phyloP scores from a whole-genome alignment of 2,113 vertebrate species.

The Psettodes erumei region DNA sequence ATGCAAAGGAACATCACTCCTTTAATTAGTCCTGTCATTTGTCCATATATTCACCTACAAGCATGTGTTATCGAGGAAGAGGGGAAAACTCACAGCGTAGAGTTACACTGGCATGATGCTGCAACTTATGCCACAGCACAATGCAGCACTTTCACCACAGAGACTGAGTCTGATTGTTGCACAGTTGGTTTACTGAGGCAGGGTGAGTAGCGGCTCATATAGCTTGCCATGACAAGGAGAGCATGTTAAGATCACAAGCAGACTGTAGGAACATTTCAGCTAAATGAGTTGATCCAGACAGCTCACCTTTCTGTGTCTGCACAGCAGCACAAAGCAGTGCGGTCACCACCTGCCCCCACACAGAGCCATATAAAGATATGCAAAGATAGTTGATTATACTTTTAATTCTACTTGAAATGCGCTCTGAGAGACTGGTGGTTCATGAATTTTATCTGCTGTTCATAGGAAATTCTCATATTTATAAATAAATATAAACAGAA shows the following conservation, averaged over 20 bases:
- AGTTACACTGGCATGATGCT: slow-evolving; percentile 8
- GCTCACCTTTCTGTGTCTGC: slow-evolving; percentile 27
- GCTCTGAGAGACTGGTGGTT: slow-evolving; percentile 36
- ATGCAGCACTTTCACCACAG: slow-evolving; percentile 17
- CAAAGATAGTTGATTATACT: slow-evolving; percentile 37
- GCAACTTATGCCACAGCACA: background rate
- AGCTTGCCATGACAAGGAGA: slow-evolving; percentile 36
- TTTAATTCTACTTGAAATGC: slow-evolving; percentile 34
- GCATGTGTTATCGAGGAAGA: background rate
- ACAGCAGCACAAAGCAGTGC: slow-evolving; percentile 16
- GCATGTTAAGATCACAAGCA: slow-evolving; percentile 27
- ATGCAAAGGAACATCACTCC: slow-evolving; percentile 67
- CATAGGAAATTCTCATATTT: slow-evolving; percentile 12
- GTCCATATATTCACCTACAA: slow-evolving; percentile 11
- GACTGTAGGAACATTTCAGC: slow-evolving; percentile 35
- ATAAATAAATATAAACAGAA: slow-evolving; percentile 26
- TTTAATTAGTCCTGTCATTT: slow-evolving; percentile 56
- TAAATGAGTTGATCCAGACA: slow-evolving; percentile 44
- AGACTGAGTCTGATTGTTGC: too few species aligned
- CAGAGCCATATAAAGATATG: slow-evolving; percentile 12
- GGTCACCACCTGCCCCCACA: slow-evolving; percentile 51
- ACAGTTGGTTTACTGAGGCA: too few species aligned
- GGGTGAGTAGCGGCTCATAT: background rate
- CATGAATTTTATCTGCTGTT: slow-evolving; percentile 30
- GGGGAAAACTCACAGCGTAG: slow-evolving; percentile 10